Percentiles rank a stretch among this genome's conserved stretches.
phyloP scores from a whole-genome alignment of 2,888 invertebrate species.

The Perithous albicinctus region DNA sequence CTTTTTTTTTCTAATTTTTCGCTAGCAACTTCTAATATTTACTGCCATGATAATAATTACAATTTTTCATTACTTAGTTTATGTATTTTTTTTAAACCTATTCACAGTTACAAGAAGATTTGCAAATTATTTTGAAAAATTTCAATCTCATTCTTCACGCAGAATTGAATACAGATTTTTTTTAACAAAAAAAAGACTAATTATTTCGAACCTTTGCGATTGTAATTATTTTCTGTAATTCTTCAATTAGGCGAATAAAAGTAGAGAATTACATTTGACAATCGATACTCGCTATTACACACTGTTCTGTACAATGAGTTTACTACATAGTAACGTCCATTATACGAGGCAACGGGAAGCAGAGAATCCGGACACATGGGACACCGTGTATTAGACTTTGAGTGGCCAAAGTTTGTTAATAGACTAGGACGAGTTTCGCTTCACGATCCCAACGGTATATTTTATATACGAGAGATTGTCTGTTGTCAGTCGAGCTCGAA shows the following conservation, averaged over 20 bases:
- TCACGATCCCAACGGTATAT: constrained; percentile 49
- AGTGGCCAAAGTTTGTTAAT: constrained; percentile 64
- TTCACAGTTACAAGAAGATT: no score
- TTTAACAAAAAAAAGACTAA: not conserved
- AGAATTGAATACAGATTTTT: no score
- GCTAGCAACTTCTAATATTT: no score
- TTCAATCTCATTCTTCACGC: no score
- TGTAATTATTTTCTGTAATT: not conserved
- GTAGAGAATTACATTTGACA: not conserved
- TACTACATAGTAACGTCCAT: not conserved
- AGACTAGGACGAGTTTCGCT: constrained; percentile 49
- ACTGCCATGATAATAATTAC: no score
- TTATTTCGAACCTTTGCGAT: not conserved
- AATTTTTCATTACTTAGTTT: no score
- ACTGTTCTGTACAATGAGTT: not conserved
- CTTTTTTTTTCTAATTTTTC: no score
- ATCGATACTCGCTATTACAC: not conserved
- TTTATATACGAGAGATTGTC: constrained; percentile 47
- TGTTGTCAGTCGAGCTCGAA: constrained; percentile 28
- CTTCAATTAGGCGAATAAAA: not conserved
- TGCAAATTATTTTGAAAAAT: no score
- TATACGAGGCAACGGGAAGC: constrained; percentile 1
- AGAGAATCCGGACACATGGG: constrained; percentile 25
- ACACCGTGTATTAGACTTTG: constrained; percentile 34
- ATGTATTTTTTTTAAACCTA: no score